These are phyloP conservation scores for Rhodeus uyekii DNA, from an alignment of 2,797 vertebrate genomes.

Conservation along the genomic window DNA sequence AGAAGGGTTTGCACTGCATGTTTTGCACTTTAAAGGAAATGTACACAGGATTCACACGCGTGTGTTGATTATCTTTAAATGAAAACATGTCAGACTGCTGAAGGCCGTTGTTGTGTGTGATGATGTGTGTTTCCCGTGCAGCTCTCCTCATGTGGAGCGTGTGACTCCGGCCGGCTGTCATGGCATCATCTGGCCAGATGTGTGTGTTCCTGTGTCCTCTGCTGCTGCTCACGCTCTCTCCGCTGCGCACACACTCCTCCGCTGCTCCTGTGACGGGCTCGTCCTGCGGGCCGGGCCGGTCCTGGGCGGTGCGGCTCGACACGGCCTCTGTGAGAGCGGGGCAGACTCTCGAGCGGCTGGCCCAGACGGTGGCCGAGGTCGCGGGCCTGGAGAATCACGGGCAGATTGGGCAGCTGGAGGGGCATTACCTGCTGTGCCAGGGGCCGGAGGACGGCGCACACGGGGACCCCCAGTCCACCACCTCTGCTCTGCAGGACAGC, in stretches of 20 bases:
- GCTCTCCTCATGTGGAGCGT: conserved; percentile 72
- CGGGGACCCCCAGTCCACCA: conserved; percentile 64
- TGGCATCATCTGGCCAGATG: conserved; percentile 63
- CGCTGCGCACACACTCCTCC: conserved; percentile 40
- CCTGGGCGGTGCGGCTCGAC: conserved; percentile 86
- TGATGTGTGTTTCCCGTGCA: conserved; percentile 47
- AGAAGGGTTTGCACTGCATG: no score
- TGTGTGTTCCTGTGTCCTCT: conserved; percentile 57
- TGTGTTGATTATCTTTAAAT: no score
- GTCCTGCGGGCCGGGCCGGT: conserved; percentile 71
- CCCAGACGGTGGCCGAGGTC: conserved; percentile 77
- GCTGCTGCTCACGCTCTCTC: conserved; percentile 65
- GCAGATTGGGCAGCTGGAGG: conserved; percentile 90
- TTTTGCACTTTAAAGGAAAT: no score
- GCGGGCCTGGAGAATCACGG: conserved; percentile 87
- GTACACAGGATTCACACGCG: no score
- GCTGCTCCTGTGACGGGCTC: no score
- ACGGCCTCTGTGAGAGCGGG: conserved; percentile 40
- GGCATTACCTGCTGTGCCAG: conserved; percentile 87
- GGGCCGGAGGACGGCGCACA: background rate
- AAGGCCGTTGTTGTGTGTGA: no score
- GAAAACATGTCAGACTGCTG: no score
- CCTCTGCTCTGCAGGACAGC: conserved; percentile 77
- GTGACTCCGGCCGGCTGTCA: conserved; percentile 63
- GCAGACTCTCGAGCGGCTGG: conserved; percentile 65